Base-by-base conservation (phyloP, 1,140 invertebrate genomes). In the Drosophila teissieri region DNA sequence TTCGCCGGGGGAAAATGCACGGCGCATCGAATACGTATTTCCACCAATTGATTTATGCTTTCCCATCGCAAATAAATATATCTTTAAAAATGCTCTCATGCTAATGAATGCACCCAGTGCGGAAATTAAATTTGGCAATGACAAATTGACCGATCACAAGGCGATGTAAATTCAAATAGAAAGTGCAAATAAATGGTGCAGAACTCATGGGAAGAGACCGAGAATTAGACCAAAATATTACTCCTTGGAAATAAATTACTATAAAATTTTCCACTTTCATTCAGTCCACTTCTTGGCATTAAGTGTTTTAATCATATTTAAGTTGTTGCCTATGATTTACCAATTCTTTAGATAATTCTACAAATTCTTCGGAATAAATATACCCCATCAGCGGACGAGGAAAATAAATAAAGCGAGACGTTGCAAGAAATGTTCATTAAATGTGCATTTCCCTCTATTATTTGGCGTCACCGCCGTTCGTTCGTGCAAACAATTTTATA, bases 111-210 rank as follows among this genome's bases (percentile, higher is more conserved):
- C 60, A 56, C 54, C 15, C 39, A 31, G 48, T 46, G 68, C 70
- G 73, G 72, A 76, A 76, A 65, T 52, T 53, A 22, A 58, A 67
- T 76, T 76, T 76, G 73, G 73, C 73, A 76, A 76, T 67, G 73
- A 76, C 62, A 76, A 76, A 76, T 74, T 49, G 45, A 48, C 37
- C 52, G 67, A 73, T 45, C 46, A 51, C 72, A 73, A 74, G 51
- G 58, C 39, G 74, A 55, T 53, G 51, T 17, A 40, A 40, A 39
- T 40, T n/a, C 34, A 40, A 73, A 53, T 19, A 19, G 7, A 24
- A 57, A 37, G 19, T 34, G 14, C 15, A 67, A 67, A 65, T 34
- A 64, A 56, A 40, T 19, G n/a, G n/a, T 37, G 6, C 10, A 17
- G n/a, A 55, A 57, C 0, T 2, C 19, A 7, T 5, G 2, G 2